These are phyloP conservation scores for Synanthedon myopaeformis DNA, from an alignment of 2,888 invertebrate species.

Conservation along the genomic window DNA sequence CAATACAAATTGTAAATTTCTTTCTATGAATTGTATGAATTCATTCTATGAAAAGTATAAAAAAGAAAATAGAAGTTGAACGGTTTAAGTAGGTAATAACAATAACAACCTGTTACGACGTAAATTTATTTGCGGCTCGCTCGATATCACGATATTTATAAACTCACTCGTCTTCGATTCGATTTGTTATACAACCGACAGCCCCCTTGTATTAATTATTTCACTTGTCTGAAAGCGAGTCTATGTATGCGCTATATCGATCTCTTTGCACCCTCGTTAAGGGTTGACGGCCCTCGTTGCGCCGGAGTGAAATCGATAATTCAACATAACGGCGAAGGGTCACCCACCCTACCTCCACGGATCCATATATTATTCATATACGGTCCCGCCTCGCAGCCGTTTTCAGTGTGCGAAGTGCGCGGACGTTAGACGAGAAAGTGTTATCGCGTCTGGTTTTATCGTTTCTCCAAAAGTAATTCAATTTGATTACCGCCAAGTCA, in stretches of 20 bases:
- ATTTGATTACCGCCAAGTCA: constrained; percentile 37
- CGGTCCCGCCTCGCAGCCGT: constrained; percentile 5
- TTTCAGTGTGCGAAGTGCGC: constrained; percentile 20
- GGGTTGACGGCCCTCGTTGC: constrained; percentile 43
- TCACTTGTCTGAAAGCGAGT: constrained; percentile 12
- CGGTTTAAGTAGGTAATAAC: too few relatives aligned
- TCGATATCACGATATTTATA: constrained; percentile 13
- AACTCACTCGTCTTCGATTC: constrained; percentile 20
- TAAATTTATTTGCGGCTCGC: not conserved
- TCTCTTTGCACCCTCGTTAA: constrained; percentile 26
- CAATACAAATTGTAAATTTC: too few relatives aligned
- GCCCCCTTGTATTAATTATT: constrained; percentile 17
- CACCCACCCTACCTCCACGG: constrained; percentile 23
- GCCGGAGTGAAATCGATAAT: constrained; percentile 60
- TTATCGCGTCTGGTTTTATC: constrained; percentile 54
- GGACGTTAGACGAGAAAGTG: constrained; percentile 27
- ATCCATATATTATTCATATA: constrained; percentile 13
- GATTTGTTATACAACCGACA: constrained; percentile 26
- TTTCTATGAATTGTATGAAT: too few relatives aligned
- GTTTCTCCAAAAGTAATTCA: constrained; percentile 58
- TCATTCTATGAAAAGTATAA: too few relatives aligned
- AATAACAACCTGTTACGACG: not conserved
- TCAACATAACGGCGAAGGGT: constrained; percentile 23
- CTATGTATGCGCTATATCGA: constrained; percentile 17
- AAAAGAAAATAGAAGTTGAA: too few relatives aligned